phyloP scores from a whole-genome alignment of 1,140 invertebrate genomes.

The Lordiphosa collinella region DNA sequence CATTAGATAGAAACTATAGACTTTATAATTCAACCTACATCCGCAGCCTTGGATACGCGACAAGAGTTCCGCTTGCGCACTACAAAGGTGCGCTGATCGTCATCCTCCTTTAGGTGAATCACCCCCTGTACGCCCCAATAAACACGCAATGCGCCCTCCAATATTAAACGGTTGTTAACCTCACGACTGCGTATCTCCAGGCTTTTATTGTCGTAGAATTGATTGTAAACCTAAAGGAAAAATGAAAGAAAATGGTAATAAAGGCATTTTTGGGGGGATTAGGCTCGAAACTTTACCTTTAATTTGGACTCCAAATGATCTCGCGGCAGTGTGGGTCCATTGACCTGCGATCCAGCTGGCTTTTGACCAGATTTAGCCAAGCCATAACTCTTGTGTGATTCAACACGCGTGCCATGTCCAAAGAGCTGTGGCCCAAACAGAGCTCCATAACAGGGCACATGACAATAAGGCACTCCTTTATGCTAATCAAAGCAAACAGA shows the following conservation, averaged over 20 bases:
- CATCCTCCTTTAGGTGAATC: conserved; percentile 92
- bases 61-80: conserved; percentile 86
- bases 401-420: conserved; percentile 92
- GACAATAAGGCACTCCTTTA: conserved; percentile 94
- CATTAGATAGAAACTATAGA: background rate
- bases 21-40: conserved; percentile 32
- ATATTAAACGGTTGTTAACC: conserved; percentile 88
- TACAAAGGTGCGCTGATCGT: conserved; percentile 88
- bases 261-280: too few relatives aligned
- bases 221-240: conserved; percentile 81
- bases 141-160: conserved; percentile 90
- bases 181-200: conserved; percentile 87
- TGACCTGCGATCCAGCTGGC: conserved; percentile 46
- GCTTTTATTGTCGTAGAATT: conserved; percentile 90
- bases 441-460: conserved; percentile 94
- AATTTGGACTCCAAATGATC: conserved; percentile 89
- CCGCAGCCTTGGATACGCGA: conserved; percentile 74
- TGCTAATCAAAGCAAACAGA: conserved; percentile 82
- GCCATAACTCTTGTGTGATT: conserved; percentile 92
- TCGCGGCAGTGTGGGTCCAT: conserved; percentile 81
- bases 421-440: conserved; percentile 92
- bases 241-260: background rate
- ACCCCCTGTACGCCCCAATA: conserved; percentile 92
- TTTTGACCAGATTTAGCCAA: conserved; percentile 82
- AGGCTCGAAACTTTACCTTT: conserved; percentile 79